Base-by-base conservation (phyloP, 1,140 invertebrate species). In the Drosophila cardini region DNA sequence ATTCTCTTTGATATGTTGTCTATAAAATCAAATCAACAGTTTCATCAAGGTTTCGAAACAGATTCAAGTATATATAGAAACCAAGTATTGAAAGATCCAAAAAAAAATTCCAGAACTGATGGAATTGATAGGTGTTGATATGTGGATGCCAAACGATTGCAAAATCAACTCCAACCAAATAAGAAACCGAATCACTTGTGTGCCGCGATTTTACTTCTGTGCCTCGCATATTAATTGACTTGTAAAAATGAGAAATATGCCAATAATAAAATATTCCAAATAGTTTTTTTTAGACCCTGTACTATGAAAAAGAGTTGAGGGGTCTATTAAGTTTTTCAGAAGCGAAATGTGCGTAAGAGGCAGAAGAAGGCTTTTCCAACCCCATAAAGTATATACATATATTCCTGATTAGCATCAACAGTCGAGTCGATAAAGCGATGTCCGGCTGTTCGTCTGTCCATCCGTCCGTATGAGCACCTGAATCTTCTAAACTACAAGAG, bases 191-290 rank as follows among this genome's bases (percentile, higher is more conserved):
- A 80, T 69, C 65, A 69, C 55, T 68, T 76, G 21, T 26, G 21
- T 79, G 58, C 73, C 18, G 46, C 21, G 21, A 2, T 26, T 26
- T 69, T 80, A 52, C 43, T 15, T 80, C 62, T 77, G 78, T 46
- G 62, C 32, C 53, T 36, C 56, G 86, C 74, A 86, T 90, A 84
- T 82, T 89, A 85, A 90, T 85, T 79, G 70, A 73, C 78, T 85
- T 79, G 73, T 86, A 64, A 83, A 83, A 68, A 40, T 75, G 45
- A 77, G 56, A 83, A 77, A 79, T 79, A 79, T 79, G 83, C 79
- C 72, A 80, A 87, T 86, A 80, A 89, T 83, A 84, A 84, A 79
- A 72, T 78, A 76, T 72, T 61, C 74, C 4, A 78, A 65, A 69
- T 55, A 72, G n/a, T n/a, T n/a, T n/a, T n/a, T n/a, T n/a, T n/a